Evolutionary conservation across 2,888 invertebrate genomes (phyloP), one percentile per base, ranked within the genome.

Genomic region (Eubasilissa splendida): DNA sequence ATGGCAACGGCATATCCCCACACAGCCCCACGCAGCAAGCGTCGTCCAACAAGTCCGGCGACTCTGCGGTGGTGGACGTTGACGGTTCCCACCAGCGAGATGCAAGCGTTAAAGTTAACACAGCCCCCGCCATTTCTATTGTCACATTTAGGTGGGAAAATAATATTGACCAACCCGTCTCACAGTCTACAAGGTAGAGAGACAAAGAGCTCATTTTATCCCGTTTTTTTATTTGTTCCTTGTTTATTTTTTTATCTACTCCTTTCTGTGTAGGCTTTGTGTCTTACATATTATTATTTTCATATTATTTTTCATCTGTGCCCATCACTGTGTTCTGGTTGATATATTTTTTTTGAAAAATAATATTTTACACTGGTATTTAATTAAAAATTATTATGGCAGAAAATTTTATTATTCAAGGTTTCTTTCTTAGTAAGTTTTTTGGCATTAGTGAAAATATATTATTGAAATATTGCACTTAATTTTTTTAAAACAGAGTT

Each of bases 131-230:
- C 86, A 94, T 96, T 88, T 96, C 95, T 89, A 95, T 96, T 89
- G 96, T 96, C 91, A 96, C 96, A 90, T 96, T 96, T 95, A 96
- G 96, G 96, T 96, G 95, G 95, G 95, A 93, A 92, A 88, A 89
- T 82, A 82, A 80, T 84, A 89, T 91, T 91, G 91, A 91, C 90
- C 92, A 90, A 88, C 87, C 86, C 87, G 81, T 82, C 84, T 86
- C 88, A 88, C 89, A 88, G 91, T 89, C 91, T 87, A 89, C 92
- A 92, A 88, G 92, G 92, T 92, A 93, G 94, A 93, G 91, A 92
- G 91, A 91, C 90, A 90, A 89, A 91, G 91, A 91, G 91, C 91
- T 90, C 87, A 87, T 86, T 85, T 85, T 85, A 84, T 84, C 85
- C 85, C 85, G 76, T 83, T 84, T 83, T 84, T 75, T 84, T 79